phyloP scores from a whole-genome alignment of 37 sponge, comb jelly and placozoan genomes.

The Corticium candelabrum region DNA sequence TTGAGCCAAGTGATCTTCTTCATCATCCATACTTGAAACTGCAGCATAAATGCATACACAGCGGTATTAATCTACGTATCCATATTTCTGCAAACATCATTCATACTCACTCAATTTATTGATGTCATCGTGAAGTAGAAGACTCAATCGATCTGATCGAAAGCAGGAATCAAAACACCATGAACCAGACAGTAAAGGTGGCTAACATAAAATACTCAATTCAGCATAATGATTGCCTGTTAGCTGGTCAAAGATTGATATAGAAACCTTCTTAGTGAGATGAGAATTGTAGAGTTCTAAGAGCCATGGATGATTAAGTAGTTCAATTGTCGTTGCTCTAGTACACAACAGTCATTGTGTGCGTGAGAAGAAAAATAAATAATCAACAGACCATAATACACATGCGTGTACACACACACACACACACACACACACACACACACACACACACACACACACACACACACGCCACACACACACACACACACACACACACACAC shows the following conservation, averaged over 20 bases:
- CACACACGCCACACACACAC: no score
- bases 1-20: neutral
- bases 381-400: no score
- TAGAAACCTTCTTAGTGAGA: no score
- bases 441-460: slow-evolving; percentile 5
- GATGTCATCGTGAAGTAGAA: neutral
- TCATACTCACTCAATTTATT: neutral
- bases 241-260: no score
- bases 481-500: slow-evolving; percentile 5
- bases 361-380: no score
- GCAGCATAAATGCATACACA: no score
- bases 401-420: neutral
- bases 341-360: no score
- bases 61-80: neutral
- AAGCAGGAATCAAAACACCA: neutral
- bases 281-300: no score
- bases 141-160: neutral
- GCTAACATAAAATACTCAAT: no score
- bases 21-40: neutral
- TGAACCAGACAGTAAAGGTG: no score
- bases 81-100: neutral
- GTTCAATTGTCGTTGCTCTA: no score
- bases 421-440: neutral
- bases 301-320: neutral
- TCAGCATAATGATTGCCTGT: no score